phyloP scores from a whole-genome alignment of 2,888 invertebrate genomes.

The Isotomurus palustris region DNA sequence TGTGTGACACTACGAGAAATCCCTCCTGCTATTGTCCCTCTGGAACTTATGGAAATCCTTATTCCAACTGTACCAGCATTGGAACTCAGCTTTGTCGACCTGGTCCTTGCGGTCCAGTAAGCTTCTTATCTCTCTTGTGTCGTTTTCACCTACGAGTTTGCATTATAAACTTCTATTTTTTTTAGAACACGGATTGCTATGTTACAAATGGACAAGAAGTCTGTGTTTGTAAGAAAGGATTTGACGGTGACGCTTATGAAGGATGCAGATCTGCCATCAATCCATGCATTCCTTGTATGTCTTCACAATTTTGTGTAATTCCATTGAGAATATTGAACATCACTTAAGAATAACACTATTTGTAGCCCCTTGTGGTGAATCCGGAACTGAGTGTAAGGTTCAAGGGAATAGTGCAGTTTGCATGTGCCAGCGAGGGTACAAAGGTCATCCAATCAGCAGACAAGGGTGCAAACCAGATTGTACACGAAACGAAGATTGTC shows the following conservation, averaged over 20 bases:
- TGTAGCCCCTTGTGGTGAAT: constrained; percentile 8
- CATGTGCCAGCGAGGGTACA: constrained; percentile 68
- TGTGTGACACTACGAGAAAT: constrained; percentile 70
- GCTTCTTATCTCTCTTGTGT: background rate
- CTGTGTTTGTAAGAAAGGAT: constrained; percentile 74
- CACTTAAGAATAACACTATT: background rate
- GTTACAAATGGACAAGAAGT: constrained; percentile 69
- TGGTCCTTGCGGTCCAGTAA: constrained; percentile 71
- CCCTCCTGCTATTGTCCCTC: constrained; percentile 84
- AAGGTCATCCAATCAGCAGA: constrained; percentile 65
- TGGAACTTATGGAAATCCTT: constrained; percentile 72
- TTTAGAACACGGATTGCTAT: constrained; percentile 71
- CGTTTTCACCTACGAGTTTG: no score
- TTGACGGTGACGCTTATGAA: constrained; percentile 71
- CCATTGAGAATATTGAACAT: background rate
- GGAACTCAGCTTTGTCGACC: constrained; percentile 62
- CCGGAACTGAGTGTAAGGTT: constrained; percentile 71
- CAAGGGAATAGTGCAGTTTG: constrained; percentile 67
- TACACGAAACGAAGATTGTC: constrained; percentile 75
- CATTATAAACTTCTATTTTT: background rate
- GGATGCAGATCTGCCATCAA: constrained; percentile 68
- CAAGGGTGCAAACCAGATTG: constrained; percentile 64
- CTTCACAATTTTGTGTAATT: background rate
- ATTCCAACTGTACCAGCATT: constrained; percentile 60
- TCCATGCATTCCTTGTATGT: constrained; percentile 61